Conservation (phyloP, 1,140 invertebrate genomes). For the Microplitis mediator region DNA sequence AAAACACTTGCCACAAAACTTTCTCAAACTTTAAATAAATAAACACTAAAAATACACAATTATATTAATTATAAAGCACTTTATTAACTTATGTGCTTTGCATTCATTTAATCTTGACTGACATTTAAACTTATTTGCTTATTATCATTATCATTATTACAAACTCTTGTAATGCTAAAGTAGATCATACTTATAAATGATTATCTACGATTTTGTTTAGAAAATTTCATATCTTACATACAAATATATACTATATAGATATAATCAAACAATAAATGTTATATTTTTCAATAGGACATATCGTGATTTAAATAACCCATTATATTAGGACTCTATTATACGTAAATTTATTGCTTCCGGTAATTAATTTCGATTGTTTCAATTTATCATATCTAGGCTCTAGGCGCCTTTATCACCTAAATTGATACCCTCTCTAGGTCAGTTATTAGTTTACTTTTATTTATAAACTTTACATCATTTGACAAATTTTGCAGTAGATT, state of each 20-base stretch:
- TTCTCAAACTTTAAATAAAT: not conserved
- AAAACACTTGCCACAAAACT: not conserved
- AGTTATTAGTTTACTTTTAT: no score
- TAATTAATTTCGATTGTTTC: not conserved
- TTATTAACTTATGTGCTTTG: not conserved
- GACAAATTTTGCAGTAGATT: no score
- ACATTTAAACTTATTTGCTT: not conserved
- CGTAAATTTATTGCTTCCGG: not conserved
- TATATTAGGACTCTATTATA: not conserved
- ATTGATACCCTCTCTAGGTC: no score
- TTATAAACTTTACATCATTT: no score
- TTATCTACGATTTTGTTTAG: no score
- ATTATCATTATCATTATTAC: not conserved
- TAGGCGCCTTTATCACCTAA: no score
- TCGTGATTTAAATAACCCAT: not conserved
- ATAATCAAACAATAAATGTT: slow-evolving; percentile 1
- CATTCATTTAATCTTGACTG: not conserved
- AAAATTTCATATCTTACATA: no score
- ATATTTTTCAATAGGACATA: not conserved
- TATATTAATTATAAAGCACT: not conserved
- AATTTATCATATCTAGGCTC: not conserved
- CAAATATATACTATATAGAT: not conserved
- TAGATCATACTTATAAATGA: no score
- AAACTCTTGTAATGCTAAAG: no score
- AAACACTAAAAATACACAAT: not conserved